These are phyloP conservation scores for Luperina testacea DNA, from an alignment of 2,888 invertebrate genomes.

Conservation along the genomic window DNA sequence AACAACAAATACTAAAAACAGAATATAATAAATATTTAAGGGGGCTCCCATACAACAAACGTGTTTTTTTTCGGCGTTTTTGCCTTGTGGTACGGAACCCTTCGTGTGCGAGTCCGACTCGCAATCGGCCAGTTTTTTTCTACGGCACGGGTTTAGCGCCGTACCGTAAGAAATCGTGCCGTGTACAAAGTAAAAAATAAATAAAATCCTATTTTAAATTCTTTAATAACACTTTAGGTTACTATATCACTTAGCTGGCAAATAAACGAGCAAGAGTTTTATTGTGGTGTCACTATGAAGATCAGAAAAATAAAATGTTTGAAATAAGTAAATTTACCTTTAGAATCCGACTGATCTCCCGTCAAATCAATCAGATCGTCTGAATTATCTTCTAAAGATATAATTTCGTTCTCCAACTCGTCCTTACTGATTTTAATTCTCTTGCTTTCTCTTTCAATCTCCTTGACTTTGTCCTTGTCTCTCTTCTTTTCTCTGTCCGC, in stretches of 20 bases:
- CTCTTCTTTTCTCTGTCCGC: conserved; percentile 69
- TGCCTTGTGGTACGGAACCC: too few relatives aligned
- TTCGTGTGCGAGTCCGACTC: too few relatives aligned
- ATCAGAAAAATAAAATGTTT: neutral
- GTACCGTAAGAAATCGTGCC: neutral
- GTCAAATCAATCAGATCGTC: conserved; percentile 91
- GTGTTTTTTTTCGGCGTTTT: too few relatives aligned
- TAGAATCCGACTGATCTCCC: conserved; percentile 88
- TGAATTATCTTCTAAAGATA: conserved; percentile 85
- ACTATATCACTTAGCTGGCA: neutral
- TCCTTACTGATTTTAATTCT: conserved; percentile 72
- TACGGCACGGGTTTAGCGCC: neutral
- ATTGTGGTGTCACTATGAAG: neutral
- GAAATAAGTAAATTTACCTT: conserved; percentile 73
- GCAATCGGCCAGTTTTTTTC: neutral
- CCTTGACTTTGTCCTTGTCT: conserved; percentile 64
- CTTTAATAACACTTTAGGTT: neutral
- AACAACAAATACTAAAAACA: too few relatives aligned
- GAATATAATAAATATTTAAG: too few relatives aligned
- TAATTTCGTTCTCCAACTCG: conserved; percentile 81
- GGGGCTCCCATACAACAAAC: too few relatives aligned
- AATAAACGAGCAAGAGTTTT: neutral
- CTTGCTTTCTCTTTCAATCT: conserved; percentile 71
- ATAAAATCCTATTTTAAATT: neutral
- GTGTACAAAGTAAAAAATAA: too few relatives aligned